Evolutionary conservation across 2,888 invertebrate genomes (phyloP), one percentile per base, ranked within the genome.

Genomic region (Sinodicranocentrus sp.): DNA sequence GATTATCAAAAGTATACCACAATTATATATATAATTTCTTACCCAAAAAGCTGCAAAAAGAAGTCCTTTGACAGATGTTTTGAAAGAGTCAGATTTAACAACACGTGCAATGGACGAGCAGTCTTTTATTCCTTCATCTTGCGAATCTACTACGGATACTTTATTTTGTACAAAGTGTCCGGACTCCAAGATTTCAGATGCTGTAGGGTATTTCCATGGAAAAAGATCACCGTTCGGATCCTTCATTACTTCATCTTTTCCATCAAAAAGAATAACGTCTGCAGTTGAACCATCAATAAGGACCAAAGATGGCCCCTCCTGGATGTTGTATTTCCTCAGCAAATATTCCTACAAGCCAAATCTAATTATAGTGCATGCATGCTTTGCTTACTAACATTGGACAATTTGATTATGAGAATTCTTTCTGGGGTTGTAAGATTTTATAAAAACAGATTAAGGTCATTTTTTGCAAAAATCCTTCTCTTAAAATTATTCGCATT

Each of bases 1-100:
- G n/a, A n/a, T n/a, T n/a, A n/a, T n/a, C n/a, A n/a, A n/a, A n/a
- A n/a, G n/a, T n/a, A n/a, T n/a, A n/a, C n/a, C n/a, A n/a, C n/a
- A n/a, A n/a, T n/a, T n/a, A n/a, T n/a, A n/a, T n/a, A n/a, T n/a
- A n/a, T n/a, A n/a, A n/a, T n/a, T n/a, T n/a, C 93, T 92, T 91
- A 96, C 96, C 97, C 97, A 97, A 90, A 96, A 95, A 21, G 97
- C 97, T 80, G 96, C 95, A 90, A 97, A 97, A 90, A 96, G 96
- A 89, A 96, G 93, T 52, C 95, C 96, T 89, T 94, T 94, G 73
- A 95, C 92, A 87, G 93, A 88, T 93, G 92, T 17, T 89, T 89
- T 28, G 65, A 65, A 17, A 13, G 54, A 44, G 3, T 61, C 33
- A 23, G 17, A 26, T 15, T 26, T n/a, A 33, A 17, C 6, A 1